Conservation (phyloP, 2,113 vertebrate genomes). For the Eublepharis macularius region DNA sequence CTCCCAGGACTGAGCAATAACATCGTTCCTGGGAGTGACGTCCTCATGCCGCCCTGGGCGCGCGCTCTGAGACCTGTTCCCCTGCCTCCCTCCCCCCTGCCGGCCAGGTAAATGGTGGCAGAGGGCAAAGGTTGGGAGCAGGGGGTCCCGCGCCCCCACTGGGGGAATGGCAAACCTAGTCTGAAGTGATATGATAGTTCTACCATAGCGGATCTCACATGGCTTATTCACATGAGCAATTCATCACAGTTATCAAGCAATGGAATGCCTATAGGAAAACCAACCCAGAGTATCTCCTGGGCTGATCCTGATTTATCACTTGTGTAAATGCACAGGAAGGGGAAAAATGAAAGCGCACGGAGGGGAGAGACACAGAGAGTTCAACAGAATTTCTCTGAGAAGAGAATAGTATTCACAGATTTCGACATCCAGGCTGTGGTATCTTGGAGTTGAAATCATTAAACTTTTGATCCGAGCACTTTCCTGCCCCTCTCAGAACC, state of each 20-base stretch:
- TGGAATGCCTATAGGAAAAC: not conserved
- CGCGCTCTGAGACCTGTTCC: too few species aligned
- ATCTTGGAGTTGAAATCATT: slow-evolving; percentile 37
- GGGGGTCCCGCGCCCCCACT: too few species aligned
- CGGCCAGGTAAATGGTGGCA: too few species aligned
- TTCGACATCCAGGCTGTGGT: rapidly evolving
- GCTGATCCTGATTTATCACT: not conserved
- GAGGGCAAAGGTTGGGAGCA: too few species aligned
- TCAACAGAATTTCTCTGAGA: not conserved
- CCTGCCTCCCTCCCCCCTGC: too few species aligned
- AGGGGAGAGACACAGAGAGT: too few species aligned
- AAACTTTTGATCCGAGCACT: slow-evolving; percentile 20
- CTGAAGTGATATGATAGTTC: not conserved
- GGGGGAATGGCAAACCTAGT: too few species aligned
- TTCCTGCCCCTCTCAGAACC: slow-evolving; percentile 25
- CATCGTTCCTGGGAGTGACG: too few species aligned
- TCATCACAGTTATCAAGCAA: not conserved
- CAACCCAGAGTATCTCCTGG: too few species aligned
- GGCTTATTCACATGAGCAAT: not conserved
- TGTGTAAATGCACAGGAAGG: not conserved
- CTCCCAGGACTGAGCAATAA: too few species aligned
- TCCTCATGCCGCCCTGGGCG: too few species aligned
- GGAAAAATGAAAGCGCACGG: not conserved
- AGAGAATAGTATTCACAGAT: not conserved
- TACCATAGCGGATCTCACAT: too few species aligned